Evolutionary conservation across 2,888 invertebrate genomes (phyloP).

Genomic region (Drosophila siamana): DNA sequence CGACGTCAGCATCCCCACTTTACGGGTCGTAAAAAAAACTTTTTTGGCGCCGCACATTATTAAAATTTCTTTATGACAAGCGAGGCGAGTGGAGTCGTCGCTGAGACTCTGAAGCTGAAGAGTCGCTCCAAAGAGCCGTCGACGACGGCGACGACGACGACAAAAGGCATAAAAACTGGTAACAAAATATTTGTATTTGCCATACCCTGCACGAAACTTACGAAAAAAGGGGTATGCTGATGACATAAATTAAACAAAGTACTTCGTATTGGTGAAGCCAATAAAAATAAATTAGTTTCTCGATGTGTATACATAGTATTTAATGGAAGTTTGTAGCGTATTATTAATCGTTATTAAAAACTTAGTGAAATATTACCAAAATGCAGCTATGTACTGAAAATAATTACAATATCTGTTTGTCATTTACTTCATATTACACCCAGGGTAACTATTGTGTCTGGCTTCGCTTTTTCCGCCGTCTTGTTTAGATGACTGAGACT

Average conservation of each 20-base stretch:
- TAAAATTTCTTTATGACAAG: conserved; percentile 81
- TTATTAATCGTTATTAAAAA: too few relatives aligned
- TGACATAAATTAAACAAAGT: neutral
- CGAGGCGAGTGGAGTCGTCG: conserved; percentile 43
- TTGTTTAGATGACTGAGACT: conserved; percentile 20
- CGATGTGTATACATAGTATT: too few relatives aligned
- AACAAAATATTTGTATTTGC: conserved; percentile 75
- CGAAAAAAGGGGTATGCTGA: neutral
- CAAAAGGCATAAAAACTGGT: conserved; percentile 80
- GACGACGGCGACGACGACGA: conserved; percentile 67
- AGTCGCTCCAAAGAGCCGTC: conserved; percentile 48
- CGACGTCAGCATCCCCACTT: conserved; percentile 42
- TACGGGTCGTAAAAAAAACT: conserved; percentile 72
- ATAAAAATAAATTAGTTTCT: too few relatives aligned
- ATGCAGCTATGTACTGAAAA: too few relatives aligned
- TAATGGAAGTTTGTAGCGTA: too few relatives aligned
- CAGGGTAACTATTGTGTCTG: conserved; percentile 13
- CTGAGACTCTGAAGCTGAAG: conserved; percentile 27
- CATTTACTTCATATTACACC: too few relatives aligned
- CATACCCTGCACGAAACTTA: conserved; percentile 15
- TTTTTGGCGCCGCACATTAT: conserved; percentile 82
- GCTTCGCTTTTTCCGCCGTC: neutral
- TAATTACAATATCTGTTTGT: too few relatives aligned
- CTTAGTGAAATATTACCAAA: too few relatives aligned
- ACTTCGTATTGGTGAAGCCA: neutral